Conservation (phyloP, 2,888 invertebrate genomes). For the Ganaspis brasiliensis region DNA sequence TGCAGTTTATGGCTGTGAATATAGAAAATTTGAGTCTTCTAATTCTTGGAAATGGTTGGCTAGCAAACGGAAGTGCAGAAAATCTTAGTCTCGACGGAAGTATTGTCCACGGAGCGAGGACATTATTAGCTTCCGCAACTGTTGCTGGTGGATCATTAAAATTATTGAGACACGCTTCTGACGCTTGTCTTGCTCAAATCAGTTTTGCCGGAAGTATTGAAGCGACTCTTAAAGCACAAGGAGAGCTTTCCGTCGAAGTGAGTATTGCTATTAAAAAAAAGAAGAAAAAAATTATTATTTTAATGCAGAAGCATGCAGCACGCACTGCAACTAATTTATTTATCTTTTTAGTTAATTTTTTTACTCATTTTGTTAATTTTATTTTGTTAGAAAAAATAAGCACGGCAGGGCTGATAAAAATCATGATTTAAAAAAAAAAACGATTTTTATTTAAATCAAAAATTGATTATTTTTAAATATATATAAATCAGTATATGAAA, state of each 20-base stretch:
- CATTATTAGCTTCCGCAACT: conserved; percentile 88
- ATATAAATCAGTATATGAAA: no score
- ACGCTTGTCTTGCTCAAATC: conserved; percentile 88
- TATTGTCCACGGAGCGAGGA: conserved; percentile 86
- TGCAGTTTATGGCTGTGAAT: conserved; percentile 92
- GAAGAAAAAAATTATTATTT: no score
- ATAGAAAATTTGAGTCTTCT: conserved; percentile 87
- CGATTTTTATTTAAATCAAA: no score
- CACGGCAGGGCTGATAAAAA: no score
- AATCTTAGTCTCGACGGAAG: conserved; percentile 87
- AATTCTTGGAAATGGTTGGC: conserved; percentile 86
- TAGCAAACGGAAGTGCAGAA: conserved; percentile 87
- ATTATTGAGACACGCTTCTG: conserved; percentile 83
- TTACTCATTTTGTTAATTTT: no score
- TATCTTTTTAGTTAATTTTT: no score
- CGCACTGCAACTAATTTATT: no score
- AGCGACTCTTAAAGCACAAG: conserved; percentile 90
- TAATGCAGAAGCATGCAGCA: no score
- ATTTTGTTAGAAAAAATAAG: no score
- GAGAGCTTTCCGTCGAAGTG: conserved; percentile 93
- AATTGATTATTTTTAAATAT: no score
- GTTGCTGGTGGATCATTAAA: conserved; percentile 85
- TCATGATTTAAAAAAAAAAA: no score
- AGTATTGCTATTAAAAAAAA: conserved; percentile 53
- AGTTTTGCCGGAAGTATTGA: conserved; percentile 89